Percentiles rank a stretch among this genome's conserved stretches.
Evolutionary conservation across 92 coral and sea anemone species (phyloP).

Genomic region (Parazoanthus darwini): DNA sequence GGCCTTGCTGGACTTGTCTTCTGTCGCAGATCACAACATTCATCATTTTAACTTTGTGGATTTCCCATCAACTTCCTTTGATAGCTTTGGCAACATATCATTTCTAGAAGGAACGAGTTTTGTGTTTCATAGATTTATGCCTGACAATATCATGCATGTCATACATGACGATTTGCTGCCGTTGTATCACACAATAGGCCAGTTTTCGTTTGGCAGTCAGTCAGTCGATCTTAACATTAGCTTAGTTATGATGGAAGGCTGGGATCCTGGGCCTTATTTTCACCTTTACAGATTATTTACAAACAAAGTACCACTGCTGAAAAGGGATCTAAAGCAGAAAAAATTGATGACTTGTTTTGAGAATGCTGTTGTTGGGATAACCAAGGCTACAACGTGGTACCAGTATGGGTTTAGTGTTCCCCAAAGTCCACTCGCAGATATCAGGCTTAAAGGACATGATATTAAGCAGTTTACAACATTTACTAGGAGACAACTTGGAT

Average conservation of each 20-base stretch:
- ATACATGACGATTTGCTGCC: slow-evolving; percentile 95
- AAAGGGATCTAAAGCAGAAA: slow-evolving; percentile 41
- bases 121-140: slow-evolving; percentile 84
- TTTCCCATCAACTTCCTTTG: slow-evolving; percentile 65
- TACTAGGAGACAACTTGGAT: slow-evolving; percentile 57
- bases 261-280: slow-evolving; percentile 75
- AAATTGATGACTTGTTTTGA: slow-evolving; percentile 79
- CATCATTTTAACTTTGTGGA: slow-evolving; percentile 91
- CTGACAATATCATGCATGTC: slow-evolving; percentile 95
- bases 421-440: slow-evolving; percentile 73
- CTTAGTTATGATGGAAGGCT: slow-evolving; percentile 87
- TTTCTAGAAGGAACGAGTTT: slow-evolving; percentile 71
- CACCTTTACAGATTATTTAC: slow-evolving; percentile 79
- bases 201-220: slow-evolving; percentile 49
- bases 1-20: slow-evolving; percentile 88
- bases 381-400: slow-evolving; percentile 94
- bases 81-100: slow-evolving; percentile 62
- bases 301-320: slow-evolving; percentile 52
- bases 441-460: slow-evolving; percentile 59
- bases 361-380: slow-evolving; percentile 79
- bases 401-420: slow-evolving; percentile 91
- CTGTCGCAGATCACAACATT: slow-evolving; percentile 85
- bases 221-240: slow-evolving; percentile 59
- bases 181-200: slow-evolving; percentile 74
- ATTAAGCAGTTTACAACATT: slow-evolving; percentile 73